These are phyloP conservation scores for Drosophila grimshawi DNA, from an alignment of 1,140 invertebrate genomes.

Conservation along the genomic window DNA sequence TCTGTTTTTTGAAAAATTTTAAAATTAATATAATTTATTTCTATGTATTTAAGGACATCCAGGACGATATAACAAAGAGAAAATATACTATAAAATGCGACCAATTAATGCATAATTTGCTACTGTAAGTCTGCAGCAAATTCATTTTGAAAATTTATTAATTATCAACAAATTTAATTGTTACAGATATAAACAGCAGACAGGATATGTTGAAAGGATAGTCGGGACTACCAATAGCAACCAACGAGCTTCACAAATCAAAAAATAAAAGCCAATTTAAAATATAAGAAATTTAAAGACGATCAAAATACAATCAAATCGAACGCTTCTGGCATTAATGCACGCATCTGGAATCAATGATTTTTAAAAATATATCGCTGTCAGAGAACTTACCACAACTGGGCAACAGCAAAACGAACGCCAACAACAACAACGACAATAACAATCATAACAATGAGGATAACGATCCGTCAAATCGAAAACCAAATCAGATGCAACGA, in stretches of 20 bases:
- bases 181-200: too few relatives aligned
- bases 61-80: too few relatives aligned
- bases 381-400: not conserved
- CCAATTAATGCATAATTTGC: not conserved
- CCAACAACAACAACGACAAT: conserved; percentile 14
- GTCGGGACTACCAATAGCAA: not conserved
- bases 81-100: too few relatives aligned
- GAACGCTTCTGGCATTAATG: conserved; percentile 17
- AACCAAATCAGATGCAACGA: conserved; percentile 40
- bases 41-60: too few relatives aligned
- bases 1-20: too few relatives aligned
- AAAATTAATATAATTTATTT: too few relatives aligned
- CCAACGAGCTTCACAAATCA: too few relatives aligned
- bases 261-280: too few relatives aligned
- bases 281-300: too few relatives aligned
- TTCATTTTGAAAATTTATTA: too few relatives aligned
- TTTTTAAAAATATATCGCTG: conserved; percentile 30
- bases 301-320: not conserved
- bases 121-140: not conserved
- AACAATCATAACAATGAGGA: conserved; percentile 43
- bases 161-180: too few relatives aligned
- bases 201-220: not conserved
- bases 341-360: conserved; percentile 20
- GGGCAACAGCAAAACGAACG: conserved; percentile 10
- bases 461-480: conserved; percentile 51